Evolutionary conservation across 2,113 vertebrate genomes (phyloP), one percentile per base, ranked within the genome.

Genomic region (Pseudolaguvia tuberculata): DNA sequence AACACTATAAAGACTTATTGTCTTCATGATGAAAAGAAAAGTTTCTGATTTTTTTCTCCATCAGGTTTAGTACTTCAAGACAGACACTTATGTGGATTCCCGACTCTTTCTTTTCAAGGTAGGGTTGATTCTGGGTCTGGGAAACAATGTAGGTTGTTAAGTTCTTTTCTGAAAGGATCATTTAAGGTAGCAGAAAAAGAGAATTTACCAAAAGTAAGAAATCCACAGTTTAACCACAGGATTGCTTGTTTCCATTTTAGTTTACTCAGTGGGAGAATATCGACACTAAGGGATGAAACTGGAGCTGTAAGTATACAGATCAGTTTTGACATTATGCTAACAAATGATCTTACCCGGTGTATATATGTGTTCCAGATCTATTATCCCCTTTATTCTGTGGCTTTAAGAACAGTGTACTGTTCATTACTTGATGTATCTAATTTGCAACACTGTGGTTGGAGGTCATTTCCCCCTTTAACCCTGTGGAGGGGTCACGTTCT

Each of bases 31-130:
- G n/a, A n/a, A n/a, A n/a, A n/a, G n/a, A n/a, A n/a, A n/a, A n/a
- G 3, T n/a, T 20, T 61, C 12, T 35, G 7, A n/a, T 50, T 20
- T 61, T 15, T 3, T 55, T 50, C 23, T 2, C 59, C 78, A 29
- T 15, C 80, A 99, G 97, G 81, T 99, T 99, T 88, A 96, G 96
- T 90, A 99, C 97, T 74, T 99, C 97, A 81, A 93, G 96, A 81
- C 97, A 99, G 88, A 99, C 97, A 56, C 91, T 99, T 23, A 98
- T 94, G 91, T 99, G 97, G 97, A 95, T 99, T 89, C 96, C 97
- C 81, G 97, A 99, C 87, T 99, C 96, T 5, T 99, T 99, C 90
- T 99, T 99, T 90, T 99, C 97, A 80, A 99, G 97, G 97, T 98
- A 91, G 84, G 51, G 65, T 27, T 47, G 31, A 51, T 9, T 42